A percentile compares a stretch with the other conserved stretches of the same genome.
phyloP scores from a whole-genome alignment of 2,888 invertebrate species.

The Strigamia transsilvanica region DNA sequence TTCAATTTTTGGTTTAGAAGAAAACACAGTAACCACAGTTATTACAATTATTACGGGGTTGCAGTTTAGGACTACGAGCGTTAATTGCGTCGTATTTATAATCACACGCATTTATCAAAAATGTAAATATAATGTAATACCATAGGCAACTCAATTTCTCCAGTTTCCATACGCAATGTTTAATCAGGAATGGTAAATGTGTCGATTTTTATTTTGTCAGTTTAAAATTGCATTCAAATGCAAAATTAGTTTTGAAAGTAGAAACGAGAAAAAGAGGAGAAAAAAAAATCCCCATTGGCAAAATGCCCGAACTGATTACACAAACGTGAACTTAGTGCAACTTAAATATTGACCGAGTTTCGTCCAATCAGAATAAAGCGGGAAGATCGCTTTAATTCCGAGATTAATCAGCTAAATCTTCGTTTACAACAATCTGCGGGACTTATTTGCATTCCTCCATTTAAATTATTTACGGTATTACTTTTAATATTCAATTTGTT shows the following conservation, averaged over 20 bases:
- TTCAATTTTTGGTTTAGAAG: background rate
- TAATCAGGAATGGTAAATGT: background rate
- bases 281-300: conserved; percentile 24
- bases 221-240: conserved; percentile 37
- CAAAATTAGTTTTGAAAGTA: conserved; percentile 37
- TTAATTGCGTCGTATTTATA: too few species aligned
- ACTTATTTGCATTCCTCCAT: background rate
- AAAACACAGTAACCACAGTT: too few species aligned
- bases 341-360: conserved; percentile 43
- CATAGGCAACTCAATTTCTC: background rate
- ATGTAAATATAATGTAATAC: background rate
- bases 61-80: too few species aligned
- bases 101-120: background rate
- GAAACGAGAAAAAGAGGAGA: background rate
- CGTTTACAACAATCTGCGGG: background rate
- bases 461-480: conserved; percentile 21
- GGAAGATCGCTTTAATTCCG: conserved; percentile 22
- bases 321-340: conserved; percentile 29
- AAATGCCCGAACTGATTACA: conserved; percentile 35
- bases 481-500: conserved; percentile 42
- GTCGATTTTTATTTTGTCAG: conserved; percentile 24
- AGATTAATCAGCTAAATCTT: conserved; percentile 28
- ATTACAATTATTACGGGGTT: too few species aligned
- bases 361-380: conserved; percentile 18
- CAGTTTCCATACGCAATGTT: background rate